Percentiles rank a stretch among this genome's conserved stretches.
phyloP scores from a whole-genome alignment of 2,888 invertebrate species.

The Calameuta pallipes region DNA sequence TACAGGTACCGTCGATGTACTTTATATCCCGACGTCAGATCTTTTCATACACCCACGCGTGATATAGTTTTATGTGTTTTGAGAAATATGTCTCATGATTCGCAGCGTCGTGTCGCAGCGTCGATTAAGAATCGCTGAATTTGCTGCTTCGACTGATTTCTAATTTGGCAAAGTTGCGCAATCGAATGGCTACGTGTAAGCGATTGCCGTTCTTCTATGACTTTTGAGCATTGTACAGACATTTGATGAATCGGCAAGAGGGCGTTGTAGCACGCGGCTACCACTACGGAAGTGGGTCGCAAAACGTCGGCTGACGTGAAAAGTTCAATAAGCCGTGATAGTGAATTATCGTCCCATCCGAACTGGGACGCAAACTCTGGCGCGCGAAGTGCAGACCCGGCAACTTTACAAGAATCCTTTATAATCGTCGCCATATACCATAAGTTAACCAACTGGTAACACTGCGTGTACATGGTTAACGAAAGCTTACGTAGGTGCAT shows the following conservation, averaged over 20 bases:
- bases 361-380: constrained; percentile 31
- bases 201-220: not conserved
- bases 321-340: constrained; percentile 36
- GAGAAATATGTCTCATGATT: not conserved
- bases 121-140: not conserved
- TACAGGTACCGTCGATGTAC: not conserved
- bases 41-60: not conserved
- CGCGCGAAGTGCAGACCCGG: constrained; percentile 2
- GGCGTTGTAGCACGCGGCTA: not conserved
- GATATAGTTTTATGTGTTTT: not conserved
- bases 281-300: constrained; percentile 29
- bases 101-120: not conserved
- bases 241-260: not conserved
- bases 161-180: not conserved
- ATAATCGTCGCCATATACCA: not conserved
- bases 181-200: not conserved
- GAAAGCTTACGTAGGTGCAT: not conserved
- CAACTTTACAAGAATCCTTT: not conserved
- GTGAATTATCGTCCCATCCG: constrained; percentile 40
- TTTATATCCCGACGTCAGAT: not conserved
- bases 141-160: not conserved
- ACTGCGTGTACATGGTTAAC: not conserved
- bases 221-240: not conserved
- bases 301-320: constrained; percentile 19
- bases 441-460: not conserved